These are phyloP conservation scores for Dicaeum eximium DNA, from an alignment of 2,113 vertebrate genomes.

Conservation along the genomic window DNA sequence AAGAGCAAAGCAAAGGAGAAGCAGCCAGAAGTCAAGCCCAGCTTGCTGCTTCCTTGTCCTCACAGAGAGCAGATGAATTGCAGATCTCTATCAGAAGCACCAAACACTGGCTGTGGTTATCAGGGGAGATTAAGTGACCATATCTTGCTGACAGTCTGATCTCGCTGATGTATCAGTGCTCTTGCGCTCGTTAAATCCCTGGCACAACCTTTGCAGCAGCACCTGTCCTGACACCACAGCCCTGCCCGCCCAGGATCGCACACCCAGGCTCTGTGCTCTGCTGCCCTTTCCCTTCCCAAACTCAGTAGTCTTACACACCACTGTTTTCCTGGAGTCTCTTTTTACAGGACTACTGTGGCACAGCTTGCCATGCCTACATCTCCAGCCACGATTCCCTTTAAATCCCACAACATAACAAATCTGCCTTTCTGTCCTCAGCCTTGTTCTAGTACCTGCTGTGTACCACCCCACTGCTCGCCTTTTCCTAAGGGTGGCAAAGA, in stretches of 20 bases:
- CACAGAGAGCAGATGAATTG: not conserved
- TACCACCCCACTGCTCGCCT: not conserved
- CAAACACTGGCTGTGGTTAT: not conserved
- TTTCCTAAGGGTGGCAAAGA: not conserved
- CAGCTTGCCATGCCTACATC: not conserved
- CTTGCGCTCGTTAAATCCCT: rapidly evolving
- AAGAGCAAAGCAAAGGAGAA: not conserved
- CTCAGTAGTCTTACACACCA: not conserved
- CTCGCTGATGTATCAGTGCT: not conserved
- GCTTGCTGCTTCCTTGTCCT: not conserved
- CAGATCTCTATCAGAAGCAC: not conserved
- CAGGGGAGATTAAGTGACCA: not conserved
- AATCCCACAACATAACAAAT: not conserved
- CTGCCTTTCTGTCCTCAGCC: not conserved
- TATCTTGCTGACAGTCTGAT: not conserved
- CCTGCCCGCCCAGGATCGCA: not conserved
- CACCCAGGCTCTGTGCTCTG: not conserved
- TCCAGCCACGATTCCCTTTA: not conserved
- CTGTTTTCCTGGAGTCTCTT: not conserved
- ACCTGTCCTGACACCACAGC: not conserved
- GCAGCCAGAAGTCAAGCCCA: not conserved
- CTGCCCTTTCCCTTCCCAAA: not conserved
- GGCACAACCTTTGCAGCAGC: not conserved
- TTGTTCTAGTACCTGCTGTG: not conserved
- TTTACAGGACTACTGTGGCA: not conserved